Base-by-base conservation (phyloP, 2,113 vertebrate genomes). In the Dromaius novaehollandiae region DNA sequence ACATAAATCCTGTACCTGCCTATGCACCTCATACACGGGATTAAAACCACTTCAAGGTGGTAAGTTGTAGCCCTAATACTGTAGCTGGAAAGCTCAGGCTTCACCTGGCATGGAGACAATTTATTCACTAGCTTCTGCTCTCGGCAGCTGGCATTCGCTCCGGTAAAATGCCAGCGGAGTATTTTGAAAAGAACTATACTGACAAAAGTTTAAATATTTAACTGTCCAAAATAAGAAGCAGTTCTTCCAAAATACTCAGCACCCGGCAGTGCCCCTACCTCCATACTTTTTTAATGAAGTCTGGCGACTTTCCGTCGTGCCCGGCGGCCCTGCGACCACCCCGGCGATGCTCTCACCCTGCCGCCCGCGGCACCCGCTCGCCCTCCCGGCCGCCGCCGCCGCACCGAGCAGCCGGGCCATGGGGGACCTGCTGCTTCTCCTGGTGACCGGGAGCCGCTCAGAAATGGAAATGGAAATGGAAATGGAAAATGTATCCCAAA, bases 21-120 rank as follows among this genome's bases (percentile, higher is more conserved):
- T 82, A 3, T 89, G 93, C 58, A 83, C 28, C 91, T 92, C 86
- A n/a, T 77, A 87, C 34, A 26, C 30, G 11, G 89, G 87, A 95
- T 91, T 96, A 93, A 92, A 94, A 88, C 75, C 74, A 86, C 86
- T 50, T 78, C 68, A 86, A 91, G 89, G 91, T 77, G 91, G 90
- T 82, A 95, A 80, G 38, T 46, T 77, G 68, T 51, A 96, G 89
- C 42, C 71, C 89, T 64, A 95, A 38, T 34, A 46, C 86, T 60
- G n/a, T 18, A 22, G 55, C 34, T 89, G 95, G 75, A 95, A 95
- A 94, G 85, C 58, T 94, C 89, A 90, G 26, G 83, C 68, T 89
- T 85, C 79, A 70, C 36, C 86, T 94, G 96, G 92, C 84, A 55
- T 11, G 53, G 55, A 64, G 51, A 92, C 75, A 96, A 89, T 18